Evolutionary conservation across 2,888 invertebrate genomes (phyloP).

Genomic region (Tortricodes alternella): DNA sequence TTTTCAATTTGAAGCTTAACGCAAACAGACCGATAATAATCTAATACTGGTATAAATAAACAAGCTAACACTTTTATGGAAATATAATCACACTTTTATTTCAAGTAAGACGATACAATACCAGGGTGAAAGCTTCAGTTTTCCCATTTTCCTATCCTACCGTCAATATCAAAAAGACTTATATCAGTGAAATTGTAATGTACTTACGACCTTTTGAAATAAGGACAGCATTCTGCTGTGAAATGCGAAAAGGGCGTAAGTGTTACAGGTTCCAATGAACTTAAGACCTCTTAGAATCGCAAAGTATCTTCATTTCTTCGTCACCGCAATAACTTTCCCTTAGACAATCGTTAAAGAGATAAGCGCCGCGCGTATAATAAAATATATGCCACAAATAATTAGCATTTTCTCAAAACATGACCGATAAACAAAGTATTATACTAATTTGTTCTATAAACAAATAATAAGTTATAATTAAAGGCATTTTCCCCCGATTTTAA

Average conservation of each 20-base stretch:
- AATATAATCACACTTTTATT: too few relatives aligned
- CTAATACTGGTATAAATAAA: too few relatives aligned
- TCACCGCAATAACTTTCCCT: background rate
- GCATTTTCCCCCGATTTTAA: too few relatives aligned
- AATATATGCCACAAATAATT: background rate
- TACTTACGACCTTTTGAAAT: background rate
- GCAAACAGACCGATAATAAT: too few relatives aligned
- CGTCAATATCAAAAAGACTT: background rate
- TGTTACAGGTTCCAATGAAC: background rate
- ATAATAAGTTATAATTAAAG: too few relatives aligned
- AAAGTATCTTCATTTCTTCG: background rate
- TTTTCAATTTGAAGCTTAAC: too few relatives aligned
- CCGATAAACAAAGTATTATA: background rate
- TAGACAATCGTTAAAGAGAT: background rate
- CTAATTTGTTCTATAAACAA: too few relatives aligned
- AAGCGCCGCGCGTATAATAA: background rate
- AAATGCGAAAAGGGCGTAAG: background rate
- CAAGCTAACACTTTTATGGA: too few relatives aligned
- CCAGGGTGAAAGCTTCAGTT: background rate
- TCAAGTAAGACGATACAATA: background rate
- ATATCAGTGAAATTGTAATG: background rate
- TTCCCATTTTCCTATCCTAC: background rate
- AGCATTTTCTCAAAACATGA: background rate
- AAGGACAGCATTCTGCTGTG: background rate
- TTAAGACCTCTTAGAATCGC: background rate